Base-by-base conservation (phyloP, 1,140 invertebrate genomes). In the Fopius arisanus region DNA sequence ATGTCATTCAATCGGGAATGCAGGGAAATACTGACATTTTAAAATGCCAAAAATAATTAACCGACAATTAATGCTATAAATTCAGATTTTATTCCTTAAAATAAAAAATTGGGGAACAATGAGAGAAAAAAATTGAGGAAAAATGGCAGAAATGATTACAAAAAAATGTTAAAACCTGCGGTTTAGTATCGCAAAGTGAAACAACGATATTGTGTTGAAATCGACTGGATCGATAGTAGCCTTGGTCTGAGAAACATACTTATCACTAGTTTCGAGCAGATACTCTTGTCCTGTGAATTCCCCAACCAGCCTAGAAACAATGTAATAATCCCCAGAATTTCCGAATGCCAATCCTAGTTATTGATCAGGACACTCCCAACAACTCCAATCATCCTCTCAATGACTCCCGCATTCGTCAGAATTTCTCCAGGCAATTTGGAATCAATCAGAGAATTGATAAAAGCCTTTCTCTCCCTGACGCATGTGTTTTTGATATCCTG, bases 401-500 rank as follows among this genome's bases (percentile, higher is more conserved):
- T 59, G 19, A 23, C 54, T 23, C 23, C 2, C 26, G 23, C 19
- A 59, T 59, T 59, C 10, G 54, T 59, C 23, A 26, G 54, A 9
- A 23, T 26, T 26, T 59, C 19, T 28, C 54, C 54, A 19, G 54
- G 19, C 10, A 0, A 7, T 59, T 48, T 48, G 14, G 16, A n/a
- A 2, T 59, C 23, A 59, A 7, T 12, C 21, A 26, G 19, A 2
- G 54, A 59, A 2, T 26, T 59, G 3, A 59, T 7, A n/a, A 84
- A 62, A 0, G 48, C 28, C 10, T 78, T 73, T 9, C 78, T 79
- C 65, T 78, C 75, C 41, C 62, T 16, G 28, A 69, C 43, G 70
- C 83, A 84, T 5, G 78, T 19, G 70, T 26, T 70, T 28, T 19
- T 9, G 2, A 67, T 19, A 3, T 77, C 21, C 2, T 16, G 71